phyloP scores from a whole-genome alignment of 2,888 invertebrate species.

The Nasonovia ribisnigri region DNA sequence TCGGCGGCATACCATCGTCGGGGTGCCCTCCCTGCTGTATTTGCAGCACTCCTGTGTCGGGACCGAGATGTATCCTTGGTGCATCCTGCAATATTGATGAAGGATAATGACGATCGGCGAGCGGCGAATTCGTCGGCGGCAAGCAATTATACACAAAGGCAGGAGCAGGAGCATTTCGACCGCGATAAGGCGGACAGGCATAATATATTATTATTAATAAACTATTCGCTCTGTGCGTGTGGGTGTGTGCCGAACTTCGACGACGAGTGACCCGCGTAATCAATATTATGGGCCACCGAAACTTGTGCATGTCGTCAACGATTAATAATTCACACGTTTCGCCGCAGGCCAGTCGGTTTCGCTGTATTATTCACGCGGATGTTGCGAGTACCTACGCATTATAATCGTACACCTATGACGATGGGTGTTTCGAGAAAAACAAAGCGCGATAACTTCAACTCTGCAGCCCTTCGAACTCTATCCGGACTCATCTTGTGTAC shows the following conservation, averaged over 20 bases:
- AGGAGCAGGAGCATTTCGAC: not conserved
- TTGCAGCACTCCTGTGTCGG: not conserved
- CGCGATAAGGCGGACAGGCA: not conserved
- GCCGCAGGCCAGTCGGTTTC: not conserved
- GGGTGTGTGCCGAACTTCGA: not conserved
- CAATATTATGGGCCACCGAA: not conserved
- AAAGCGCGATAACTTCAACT: not conserved
- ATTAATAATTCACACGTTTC: conserved; percentile 35
- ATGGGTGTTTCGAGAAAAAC: not conserved
- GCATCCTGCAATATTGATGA: conserved; percentile 17
- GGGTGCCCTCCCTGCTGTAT: not conserved
- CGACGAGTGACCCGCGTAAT: conserved; percentile 41
- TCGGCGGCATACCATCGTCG: not conserved
- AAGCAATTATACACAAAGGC: conserved; percentile 15
- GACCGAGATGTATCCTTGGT: not conserved
- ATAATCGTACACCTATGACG: not conserved
- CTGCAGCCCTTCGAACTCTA: not conserved
- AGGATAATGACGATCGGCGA: not conserved
- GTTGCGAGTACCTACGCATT: not conserved
- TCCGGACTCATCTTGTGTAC: not conserved
- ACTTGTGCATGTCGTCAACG: conserved; percentile 20
- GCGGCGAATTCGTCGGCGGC: not conserved
- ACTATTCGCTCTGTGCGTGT: conserved; percentile 9
- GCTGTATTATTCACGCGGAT: conserved; percentile 15
- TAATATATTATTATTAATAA: conserved; percentile 1